Evolutionary conservation across 2,888 invertebrate species (phyloP).

Genomic region (Enoplolaimus lenunculus): DNA sequence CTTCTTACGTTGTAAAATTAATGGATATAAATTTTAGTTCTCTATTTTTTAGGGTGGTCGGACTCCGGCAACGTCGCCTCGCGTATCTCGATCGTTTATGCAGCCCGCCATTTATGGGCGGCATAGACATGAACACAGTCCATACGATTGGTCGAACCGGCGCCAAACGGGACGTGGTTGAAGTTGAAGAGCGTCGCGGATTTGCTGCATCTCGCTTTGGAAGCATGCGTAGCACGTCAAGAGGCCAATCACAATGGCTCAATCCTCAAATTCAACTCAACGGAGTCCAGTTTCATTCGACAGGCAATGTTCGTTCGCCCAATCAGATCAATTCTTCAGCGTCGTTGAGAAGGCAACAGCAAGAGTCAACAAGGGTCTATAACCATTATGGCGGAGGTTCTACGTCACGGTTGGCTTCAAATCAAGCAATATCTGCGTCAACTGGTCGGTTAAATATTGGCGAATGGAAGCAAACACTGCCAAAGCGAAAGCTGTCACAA

Average conservation of each 20-base stretch:
- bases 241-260: too few species aligned
- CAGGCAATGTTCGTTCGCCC: background rate
- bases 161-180: background rate
- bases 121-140: background rate
- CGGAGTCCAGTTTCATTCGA: background rate
- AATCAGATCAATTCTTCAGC: too few species aligned
- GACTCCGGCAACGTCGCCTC: slow-evolving; percentile 18
- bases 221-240: background rate
- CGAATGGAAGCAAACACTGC: too few species aligned
- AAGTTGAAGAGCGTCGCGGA: background rate
- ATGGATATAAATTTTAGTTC: background rate
- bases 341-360: background rate
- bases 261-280: background rate
- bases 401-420: background rate
- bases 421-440: background rate
- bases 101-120: background rate
- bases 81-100: slow-evolving; percentile 17
- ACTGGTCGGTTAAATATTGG: background rate
- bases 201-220: background rate
- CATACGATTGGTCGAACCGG: background rate
- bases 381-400: background rate
- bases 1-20: too few species aligned
- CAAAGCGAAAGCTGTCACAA: background rate
- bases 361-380: background rate
- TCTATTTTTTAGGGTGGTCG: slow-evolving; percentile 11